Base-by-base conservation (phyloP, 2,888 invertebrate genomes). In the Clusia tigrina region DNA sequence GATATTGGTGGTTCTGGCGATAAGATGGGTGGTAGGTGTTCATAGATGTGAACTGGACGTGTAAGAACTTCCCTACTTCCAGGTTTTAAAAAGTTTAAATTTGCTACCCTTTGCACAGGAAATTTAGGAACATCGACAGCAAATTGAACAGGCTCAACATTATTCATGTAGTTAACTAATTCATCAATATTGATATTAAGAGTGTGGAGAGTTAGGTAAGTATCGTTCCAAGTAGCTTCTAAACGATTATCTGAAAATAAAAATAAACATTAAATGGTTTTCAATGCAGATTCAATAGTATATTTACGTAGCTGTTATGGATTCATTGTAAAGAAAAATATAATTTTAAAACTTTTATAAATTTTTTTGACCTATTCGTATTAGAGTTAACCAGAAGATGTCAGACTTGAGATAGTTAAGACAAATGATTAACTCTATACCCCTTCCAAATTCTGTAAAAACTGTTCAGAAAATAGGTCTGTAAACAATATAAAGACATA, bases 51-150 rank as follows among this genome's bases (percentile, higher is more conserved):
- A 74, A 96, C 92, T 2, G 95, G 94, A 72, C 96, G 87, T 1
- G 93, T 93, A 26, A 95, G 88, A 15, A 95, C 94, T 86, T 97
- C 96, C 81, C 91, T 89, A 77, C 94, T 93, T n/a, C 95, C 95
- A 15, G 94, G 94, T 84, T 95, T 95, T 25, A 96, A 86, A 79
- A 95, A 94, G 85, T 95, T 95, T 70, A 96, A 86, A 80, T 93
- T 91, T 62, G 91, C 90, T 69, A 91, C 89, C 78, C 91, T 91
- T 23, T 88, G 87, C 66, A 92, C 85, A 0, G 96, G 96, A 83
- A 91, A 93, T 79, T 88, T 88, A 24, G 94, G 92, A 62, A 92
- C 86, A 66, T 87, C 85, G 25, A 89, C 81, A 1, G 88, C 88
- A 71, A 90, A 88, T 2, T 90, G 88, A 24, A 91, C 88, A 20